phyloP scores from a whole-genome alignment of 2,797 vertebrate species.

The Anas acuta region DNA sequence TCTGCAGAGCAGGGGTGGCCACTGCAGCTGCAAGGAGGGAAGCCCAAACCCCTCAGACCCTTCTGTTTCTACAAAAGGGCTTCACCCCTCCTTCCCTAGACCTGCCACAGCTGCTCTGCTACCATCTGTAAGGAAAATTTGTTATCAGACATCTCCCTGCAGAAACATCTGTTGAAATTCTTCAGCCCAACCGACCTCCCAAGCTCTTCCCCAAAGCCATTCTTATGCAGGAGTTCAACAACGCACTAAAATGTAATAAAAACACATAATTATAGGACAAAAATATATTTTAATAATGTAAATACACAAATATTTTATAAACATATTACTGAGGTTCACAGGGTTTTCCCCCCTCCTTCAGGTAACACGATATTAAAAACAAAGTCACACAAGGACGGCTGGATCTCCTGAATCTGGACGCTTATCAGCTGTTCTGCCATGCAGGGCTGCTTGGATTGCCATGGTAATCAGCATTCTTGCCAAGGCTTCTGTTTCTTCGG shows the following conservation, averaged over 20 bases:
- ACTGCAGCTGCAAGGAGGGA: neutral
- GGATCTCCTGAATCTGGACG: neutral
- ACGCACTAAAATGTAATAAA: neutral
- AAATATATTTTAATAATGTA: neutral
- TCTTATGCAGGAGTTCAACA: neutral
- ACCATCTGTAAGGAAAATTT: neutral
- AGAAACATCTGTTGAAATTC: neutral
- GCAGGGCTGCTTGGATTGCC: conserved; percentile 33
- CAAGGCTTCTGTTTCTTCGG: conserved; percentile 59
- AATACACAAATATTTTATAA: neutral
- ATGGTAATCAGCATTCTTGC: conserved; percentile 60
- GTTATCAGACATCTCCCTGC: neutral
- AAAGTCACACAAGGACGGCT: neutral
- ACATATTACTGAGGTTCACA: neutral
- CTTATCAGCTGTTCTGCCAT: conserved; percentile 14
- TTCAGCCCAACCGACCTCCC: neutral
- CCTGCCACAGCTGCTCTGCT: neutral
- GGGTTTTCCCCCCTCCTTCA: neutral
- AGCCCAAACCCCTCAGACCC: neutral
- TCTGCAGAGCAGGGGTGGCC: neutral
- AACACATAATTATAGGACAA: rapidly evolving
- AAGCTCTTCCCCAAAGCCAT: neutral
- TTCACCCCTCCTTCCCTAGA: neutral
- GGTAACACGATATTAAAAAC: neutral
- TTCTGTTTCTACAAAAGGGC: neutral